Evolutionary conservation across 35 echinoderm and acorn worm species (phyloP), one percentile per base, ranked within the genome.

Genomic region (Strongylocentrotus purpuratus): DNA sequence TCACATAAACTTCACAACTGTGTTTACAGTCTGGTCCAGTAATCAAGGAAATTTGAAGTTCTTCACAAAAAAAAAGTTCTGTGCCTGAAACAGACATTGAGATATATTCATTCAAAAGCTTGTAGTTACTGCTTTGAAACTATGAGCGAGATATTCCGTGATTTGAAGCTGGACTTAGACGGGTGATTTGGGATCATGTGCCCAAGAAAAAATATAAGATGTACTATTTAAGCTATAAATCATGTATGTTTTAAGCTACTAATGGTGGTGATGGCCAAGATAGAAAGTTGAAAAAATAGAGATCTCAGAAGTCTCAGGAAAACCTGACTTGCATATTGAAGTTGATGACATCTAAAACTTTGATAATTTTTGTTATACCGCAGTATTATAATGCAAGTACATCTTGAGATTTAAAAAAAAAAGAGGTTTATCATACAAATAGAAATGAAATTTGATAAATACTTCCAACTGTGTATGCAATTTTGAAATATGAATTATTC

Each of bases 311-410:
- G 20, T n/a, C 20, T n/a, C 20, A 7, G 22, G 20, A 8, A 0
- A 28, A 78, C 20, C n/a, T 78, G 25, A 78, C 20, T 78, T n/a
- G 65, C 28, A 78, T 78, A 78, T 78, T n/a, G 22, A 78, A n/a
- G 65, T n/a, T 78, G 28, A n/a, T n/a, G n/a, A 78, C 22, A 78
- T 78, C 65, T 1, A 2, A 78, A 22, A 78, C 7, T 78, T 78
- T 28, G 5, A 78, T 28, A 78, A 22, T 0, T 22, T 28, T 78
- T 78, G n/a, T 78, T n/a, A 78, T 78, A 22, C 28, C n/a, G 20
- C 65, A 78, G 65, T 78, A 78, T 78, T 78, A n/a, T 78, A 28
- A 78, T 78, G 65, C 65, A 78, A n/a, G 65, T 78, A 78, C 65
- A 78, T 78, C 65, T 28, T 78, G 65, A 78, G 20, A 41, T 41